Evolutionary conservation across 2,113 vertebrate species (phyloP).

Genomic region (Bettongia penicillata): DNA sequence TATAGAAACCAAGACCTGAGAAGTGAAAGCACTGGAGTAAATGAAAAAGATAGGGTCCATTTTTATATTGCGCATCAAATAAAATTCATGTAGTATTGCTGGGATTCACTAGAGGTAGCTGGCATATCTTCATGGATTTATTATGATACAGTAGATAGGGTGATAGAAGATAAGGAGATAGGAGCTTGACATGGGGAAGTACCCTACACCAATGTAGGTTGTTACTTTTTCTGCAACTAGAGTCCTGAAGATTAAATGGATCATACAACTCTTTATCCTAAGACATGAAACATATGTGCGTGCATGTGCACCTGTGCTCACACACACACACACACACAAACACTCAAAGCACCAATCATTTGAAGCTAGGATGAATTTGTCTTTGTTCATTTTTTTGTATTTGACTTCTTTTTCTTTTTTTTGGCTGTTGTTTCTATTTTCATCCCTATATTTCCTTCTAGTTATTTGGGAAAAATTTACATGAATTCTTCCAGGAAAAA

Average conservation of each 20-base stretch:
- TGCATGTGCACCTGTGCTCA: too few species aligned
- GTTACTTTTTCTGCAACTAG: neutral
- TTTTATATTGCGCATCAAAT: neutral
- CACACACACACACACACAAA: too few species aligned
- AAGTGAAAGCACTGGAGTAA: neutral
- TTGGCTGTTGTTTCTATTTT: neutral
- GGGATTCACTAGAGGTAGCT: neutral
- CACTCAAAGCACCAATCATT: neutral
- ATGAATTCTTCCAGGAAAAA: conserved; percentile 17
- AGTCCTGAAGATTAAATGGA: neutral
- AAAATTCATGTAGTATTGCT: neutral
- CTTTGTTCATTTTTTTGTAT: neutral
- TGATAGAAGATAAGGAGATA: neutral
- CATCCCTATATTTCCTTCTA: neutral
- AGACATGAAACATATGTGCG: neutral
- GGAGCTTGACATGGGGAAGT: neutral
- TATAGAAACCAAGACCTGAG: neutral
- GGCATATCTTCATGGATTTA: neutral
- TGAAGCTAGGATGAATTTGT: neutral
- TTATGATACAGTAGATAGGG: neutral
- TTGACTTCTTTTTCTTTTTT: neutral
- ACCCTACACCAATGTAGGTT: neutral
- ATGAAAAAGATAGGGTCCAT: neutral
- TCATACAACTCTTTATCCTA: neutral
- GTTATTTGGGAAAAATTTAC: conserved; percentile 37